Conservation (phyloP, 2,113 vertebrate species). For the Mugil cephalus region DNA sequence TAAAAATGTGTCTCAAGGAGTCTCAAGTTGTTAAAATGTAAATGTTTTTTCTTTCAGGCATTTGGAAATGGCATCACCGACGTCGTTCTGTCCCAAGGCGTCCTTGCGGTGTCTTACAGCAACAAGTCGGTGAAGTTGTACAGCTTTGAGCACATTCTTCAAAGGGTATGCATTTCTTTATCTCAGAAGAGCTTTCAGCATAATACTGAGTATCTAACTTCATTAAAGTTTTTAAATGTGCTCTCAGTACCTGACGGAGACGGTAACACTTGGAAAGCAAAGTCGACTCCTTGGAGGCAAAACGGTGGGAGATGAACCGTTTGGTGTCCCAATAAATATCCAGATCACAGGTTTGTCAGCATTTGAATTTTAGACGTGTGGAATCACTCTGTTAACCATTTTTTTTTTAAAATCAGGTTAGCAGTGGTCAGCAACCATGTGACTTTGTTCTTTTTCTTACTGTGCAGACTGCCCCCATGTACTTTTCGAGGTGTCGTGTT, state of each 20-base stretch:
- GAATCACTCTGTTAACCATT: neutral
- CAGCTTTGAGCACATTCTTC: constrained; percentile 90
- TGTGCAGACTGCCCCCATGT: constrained; percentile 88
- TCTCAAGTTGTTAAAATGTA: neutral
- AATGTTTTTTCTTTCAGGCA: constrained; percentile 81
- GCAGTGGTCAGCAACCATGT: neutral
- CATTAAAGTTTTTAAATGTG: constrained; percentile 14
- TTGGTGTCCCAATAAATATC: constrained; percentile 96
- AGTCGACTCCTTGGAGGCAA: constrained; percentile 89
- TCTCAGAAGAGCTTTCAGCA: neutral
- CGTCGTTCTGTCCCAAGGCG: constrained; percentile 91
- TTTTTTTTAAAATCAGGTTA: neutral
- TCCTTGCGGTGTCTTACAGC: constrained; percentile 92
- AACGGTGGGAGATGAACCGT: constrained; percentile 90
- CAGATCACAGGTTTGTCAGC: constrained; percentile 90
- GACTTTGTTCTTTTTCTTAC: constrained; percentile 45
- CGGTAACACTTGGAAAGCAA: constrained; percentile 86
- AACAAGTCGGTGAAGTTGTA: constrained; percentile 92
- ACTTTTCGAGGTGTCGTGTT: constrained; percentile 92
- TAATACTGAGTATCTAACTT: neutral
- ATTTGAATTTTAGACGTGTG: neutral
- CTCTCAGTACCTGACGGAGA: constrained; percentile 90
- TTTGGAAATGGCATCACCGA: constrained; percentile 92
- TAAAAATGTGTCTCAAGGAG: neutral
- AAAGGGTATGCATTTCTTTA: constrained; percentile 84